Conservation (phyloP, 2,888 invertebrate genomes). For the Leptura quadrifasciata region DNA sequence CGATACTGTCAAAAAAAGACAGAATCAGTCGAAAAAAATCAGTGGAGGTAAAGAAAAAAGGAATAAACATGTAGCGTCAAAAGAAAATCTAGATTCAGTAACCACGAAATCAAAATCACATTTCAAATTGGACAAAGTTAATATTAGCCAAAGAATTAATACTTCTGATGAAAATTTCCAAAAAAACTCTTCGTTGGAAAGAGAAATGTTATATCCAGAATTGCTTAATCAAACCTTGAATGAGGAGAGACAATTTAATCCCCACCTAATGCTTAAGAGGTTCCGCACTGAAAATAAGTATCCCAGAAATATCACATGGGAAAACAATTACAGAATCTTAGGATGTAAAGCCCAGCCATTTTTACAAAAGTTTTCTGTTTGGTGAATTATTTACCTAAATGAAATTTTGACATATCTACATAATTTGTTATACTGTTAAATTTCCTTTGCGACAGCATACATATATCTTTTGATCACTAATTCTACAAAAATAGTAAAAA, state of each 20-base stretch:
- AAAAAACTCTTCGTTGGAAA: slow-evolving; percentile 44
- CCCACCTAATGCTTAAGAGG: slow-evolving; percentile 82
- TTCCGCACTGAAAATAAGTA: slow-evolving; percentile 79
- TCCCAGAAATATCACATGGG: slow-evolving; percentile 79
- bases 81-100: slow-evolving; percentile 54
- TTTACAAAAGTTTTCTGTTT: slow-evolving; percentile 83
- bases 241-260: slow-evolving; percentile 79
- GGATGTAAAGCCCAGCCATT: slow-evolving; percentile 89
- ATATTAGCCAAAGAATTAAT: slow-evolving; percentile 67
- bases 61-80: slow-evolving; percentile 9
- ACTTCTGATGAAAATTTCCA: slow-evolving; percentile 61
- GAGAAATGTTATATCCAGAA: slow-evolving; percentile 56
- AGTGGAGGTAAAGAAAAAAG: slow-evolving; percentile 36
- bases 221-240: slow-evolving; percentile 43
- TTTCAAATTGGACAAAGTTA: slow-evolving; percentile 70
- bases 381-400: slow-evolving; percentile 81
- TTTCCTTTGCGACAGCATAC: too few relatives aligned
- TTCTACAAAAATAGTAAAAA: too few relatives aligned
- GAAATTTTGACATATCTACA: background rate
- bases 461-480: too few relatives aligned
- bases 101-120: slow-evolving; percentile 50
- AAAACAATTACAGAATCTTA: slow-evolving; percentile 81
- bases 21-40: slow-evolving; percentile 30
- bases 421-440: background rate
- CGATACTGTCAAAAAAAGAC: slow-evolving; percentile 61